Percentiles rank a stretch among this genome's conserved stretches.
phyloP scores from a whole-genome alignment of 2,888 invertebrate species.

The Ormia ochracea region DNA sequence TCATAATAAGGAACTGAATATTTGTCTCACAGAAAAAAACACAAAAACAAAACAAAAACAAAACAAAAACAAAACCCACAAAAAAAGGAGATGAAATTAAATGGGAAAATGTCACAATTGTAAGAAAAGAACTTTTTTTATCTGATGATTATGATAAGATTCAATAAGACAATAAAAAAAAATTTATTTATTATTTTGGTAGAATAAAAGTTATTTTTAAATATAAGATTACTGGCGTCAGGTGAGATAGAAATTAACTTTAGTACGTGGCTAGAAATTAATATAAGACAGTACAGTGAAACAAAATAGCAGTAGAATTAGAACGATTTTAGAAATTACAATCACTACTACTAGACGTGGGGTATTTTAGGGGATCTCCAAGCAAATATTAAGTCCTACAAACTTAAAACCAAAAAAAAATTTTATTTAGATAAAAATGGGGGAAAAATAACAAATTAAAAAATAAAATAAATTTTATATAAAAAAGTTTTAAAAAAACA shows the following conservation, averaged over 20 bases:
- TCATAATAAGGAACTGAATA: constrained; percentile 48
- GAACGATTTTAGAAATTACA: background rate
- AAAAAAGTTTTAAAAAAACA: no score
- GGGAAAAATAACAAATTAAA: no score
- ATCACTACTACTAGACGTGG: no score
- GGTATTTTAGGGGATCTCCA: no score
- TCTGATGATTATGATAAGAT: constrained; percentile 22
- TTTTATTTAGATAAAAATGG: no score
- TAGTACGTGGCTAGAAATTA: background rate
- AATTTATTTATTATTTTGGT: constrained; percentile 3
- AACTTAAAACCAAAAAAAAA: no score
- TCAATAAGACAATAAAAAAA: background rate
- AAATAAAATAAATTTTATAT: no score
- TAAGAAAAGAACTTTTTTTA: background rate
- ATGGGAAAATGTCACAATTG: background rate
- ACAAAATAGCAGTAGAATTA: background rate
- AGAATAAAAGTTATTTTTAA: background rate
- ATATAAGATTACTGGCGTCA: constrained; percentile 61
- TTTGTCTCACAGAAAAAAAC: no score
- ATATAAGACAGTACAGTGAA: background rate
- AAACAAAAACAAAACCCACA: no score
- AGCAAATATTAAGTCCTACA: no score
- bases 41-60: no score
- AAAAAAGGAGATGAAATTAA: constrained; percentile 12
- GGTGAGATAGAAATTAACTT: background rate